phyloP scores from a whole-genome alignment of 2,888 invertebrate species.

The Phortica magna region DNA sequence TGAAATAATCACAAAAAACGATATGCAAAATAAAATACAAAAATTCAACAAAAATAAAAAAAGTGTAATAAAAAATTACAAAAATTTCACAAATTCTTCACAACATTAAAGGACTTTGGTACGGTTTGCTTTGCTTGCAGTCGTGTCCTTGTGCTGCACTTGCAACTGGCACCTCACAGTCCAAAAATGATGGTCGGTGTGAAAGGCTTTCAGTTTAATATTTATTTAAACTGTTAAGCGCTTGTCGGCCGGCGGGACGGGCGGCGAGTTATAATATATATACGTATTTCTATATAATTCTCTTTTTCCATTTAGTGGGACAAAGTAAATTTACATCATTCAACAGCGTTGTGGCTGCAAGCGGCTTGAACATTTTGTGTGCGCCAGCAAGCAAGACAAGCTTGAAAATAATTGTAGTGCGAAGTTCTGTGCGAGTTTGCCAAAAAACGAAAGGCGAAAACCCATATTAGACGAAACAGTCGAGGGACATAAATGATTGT shows the following conservation, averaged over 20 bases:
- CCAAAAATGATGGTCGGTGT: slow-evolving; percentile 1
- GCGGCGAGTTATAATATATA: neutral
- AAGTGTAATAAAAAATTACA: slow-evolving; percentile 41
- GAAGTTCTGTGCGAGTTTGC: slow-evolving; percentile 63
- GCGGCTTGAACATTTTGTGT: neutral
- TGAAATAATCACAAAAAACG: slow-evolving; percentile 43
- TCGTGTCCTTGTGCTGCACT: neutral
- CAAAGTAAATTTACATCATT: slow-evolving; percentile 70
- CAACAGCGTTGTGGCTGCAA: slow-evolving; percentile 34
- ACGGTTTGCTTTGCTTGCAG: neutral
- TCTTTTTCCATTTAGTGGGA: slow-evolving; percentile 40
- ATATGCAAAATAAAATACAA: slow-evolving; percentile 47
- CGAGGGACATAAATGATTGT: slow-evolving; percentile 56
- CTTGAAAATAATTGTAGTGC: slow-evolving; percentile 66
- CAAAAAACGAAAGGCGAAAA: slow-evolving; percentile 14
- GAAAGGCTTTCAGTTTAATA: slow-evolving; percentile 66
- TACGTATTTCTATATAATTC: slow-evolving; percentile 5
- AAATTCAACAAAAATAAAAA: slow-evolving; percentile 41
- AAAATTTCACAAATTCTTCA: neutral
- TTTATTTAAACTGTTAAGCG: slow-evolving; percentile 65
- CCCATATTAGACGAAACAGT: slow-evolving; percentile 15
- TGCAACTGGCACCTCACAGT: slow-evolving; percentile 15
- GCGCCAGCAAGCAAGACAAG: neutral
- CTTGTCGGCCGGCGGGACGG: neutral
- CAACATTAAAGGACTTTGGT: neutral